phyloP scores from a whole-genome alignment of 37 sponge, comb jelly and placozoan species.

The Oopsacas minuta region DNA sequence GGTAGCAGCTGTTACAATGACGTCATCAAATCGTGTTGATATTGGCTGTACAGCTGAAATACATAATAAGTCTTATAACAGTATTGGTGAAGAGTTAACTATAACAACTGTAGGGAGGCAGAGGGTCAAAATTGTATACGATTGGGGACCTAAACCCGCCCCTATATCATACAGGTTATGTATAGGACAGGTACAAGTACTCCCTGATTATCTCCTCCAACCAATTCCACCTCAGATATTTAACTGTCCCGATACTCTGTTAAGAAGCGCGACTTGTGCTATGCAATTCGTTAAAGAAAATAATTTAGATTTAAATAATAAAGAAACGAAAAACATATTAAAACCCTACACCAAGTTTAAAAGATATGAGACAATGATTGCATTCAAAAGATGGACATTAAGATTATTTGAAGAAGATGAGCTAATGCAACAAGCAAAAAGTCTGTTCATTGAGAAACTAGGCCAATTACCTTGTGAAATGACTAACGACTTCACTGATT shows the following conservation, averaged over 20 bases:
- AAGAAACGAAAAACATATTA: background rate
- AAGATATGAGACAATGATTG: background rate
- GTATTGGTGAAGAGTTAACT: background rate
- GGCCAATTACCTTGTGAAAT: background rate
- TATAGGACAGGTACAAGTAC: background rate
- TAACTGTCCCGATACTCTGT: background rate
- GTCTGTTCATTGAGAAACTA: background rate
- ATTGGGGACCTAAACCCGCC: background rate
- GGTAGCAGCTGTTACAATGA: background rate
- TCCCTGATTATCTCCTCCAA: background rate
- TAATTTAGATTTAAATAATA: background rate
- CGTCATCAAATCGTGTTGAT: background rate
- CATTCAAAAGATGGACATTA: background rate
- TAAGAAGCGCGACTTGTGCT: background rate
- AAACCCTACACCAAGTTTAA: background rate
- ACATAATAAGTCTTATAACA: background rate
- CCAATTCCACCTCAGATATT: background rate
- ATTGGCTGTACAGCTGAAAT: slow-evolving; percentile 2
- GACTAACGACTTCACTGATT: background rate
- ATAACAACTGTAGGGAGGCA: slow-evolving; percentile 16
- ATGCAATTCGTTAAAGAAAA: background rate
- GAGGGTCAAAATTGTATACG: background rate
- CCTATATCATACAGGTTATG: background rate
- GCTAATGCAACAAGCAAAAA: background rate
- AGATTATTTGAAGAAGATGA: slow-evolving; percentile 11